Evolutionary conservation across 2,797 vertebrate species (phyloP).

Genomic region (Todus mexicanus): DNA sequence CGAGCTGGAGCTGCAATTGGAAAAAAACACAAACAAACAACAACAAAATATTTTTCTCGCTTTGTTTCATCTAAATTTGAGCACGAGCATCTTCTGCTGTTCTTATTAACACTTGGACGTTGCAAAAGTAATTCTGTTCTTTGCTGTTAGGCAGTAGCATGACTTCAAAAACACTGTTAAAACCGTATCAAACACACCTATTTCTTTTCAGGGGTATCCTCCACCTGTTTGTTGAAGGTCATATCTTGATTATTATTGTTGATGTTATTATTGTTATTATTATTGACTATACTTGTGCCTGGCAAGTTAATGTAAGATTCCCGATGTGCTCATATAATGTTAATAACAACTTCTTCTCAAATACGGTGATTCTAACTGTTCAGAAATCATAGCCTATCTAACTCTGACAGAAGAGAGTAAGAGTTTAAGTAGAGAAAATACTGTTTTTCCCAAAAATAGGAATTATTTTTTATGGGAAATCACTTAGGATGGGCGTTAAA

Average conservation of each 20-base stretch:
- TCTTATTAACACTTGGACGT: neutral
- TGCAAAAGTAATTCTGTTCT: neutral
- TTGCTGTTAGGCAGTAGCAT: neutral
- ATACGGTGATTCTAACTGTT: neutral
- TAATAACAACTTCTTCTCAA: neutral
- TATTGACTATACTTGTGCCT: neutral
- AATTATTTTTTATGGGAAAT: no score
- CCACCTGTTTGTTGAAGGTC: neutral
- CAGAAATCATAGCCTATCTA: neutral
- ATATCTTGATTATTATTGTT: neutral
- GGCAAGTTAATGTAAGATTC: neutral
- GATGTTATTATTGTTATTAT: neutral
- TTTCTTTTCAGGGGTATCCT: neutral
- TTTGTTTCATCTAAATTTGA: neutral
- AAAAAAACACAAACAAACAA: no score
- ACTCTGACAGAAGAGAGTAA: neutral
- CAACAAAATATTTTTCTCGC: neutral
- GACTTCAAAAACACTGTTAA: neutral
- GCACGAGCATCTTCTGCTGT: neutral
- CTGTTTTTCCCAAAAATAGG: no score
- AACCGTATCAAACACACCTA: neutral
- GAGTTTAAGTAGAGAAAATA: neutral
- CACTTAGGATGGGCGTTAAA: neutral
- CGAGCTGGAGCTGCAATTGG: slow-evolving; percentile 87
- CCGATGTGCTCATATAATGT: neutral